A percentile compares a stretch with the other conserved stretches of the same genome.
Evolutionary conservation across 2,113 vertebrate genomes (phyloP).

Genomic region (Phrynocephalus versicolor): DNA sequence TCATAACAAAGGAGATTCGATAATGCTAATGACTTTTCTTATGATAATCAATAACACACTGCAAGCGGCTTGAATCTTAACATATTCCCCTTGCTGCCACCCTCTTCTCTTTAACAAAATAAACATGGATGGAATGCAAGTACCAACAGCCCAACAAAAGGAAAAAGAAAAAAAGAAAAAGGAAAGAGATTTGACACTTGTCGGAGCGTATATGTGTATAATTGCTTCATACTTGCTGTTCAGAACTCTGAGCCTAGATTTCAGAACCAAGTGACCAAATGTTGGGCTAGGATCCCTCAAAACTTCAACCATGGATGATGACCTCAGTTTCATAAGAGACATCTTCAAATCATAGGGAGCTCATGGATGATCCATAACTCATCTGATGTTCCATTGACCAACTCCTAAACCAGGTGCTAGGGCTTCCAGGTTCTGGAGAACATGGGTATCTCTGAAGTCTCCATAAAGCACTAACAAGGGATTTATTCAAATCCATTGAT

Average conservation of each 20-base stretch:
- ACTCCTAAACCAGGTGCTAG: no score
- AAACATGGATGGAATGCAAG: background rate
- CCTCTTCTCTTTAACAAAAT: slow-evolving; percentile 33
- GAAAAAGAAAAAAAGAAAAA: slow-evolving; percentile 2
- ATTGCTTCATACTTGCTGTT: background rate
- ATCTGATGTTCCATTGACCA: no score
- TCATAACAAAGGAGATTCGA: slow-evolving; percentile 74
- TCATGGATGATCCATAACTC: no score
- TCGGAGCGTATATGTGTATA: background rate
- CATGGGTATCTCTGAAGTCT: no score
- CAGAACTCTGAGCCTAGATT: background rate
- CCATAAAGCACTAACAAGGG: no score
- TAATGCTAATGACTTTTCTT: slow-evolving; percentile 71
- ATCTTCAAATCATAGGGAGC: no score
- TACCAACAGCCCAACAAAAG: background rate
- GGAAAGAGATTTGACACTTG: background rate
- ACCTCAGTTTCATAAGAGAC: background rate
- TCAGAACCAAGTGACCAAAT: background rate
- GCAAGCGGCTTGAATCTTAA: slow-evolving; percentile 64
- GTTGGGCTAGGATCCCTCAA: background rate
- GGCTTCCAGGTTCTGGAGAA: no score
- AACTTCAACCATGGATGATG: background rate
- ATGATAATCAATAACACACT: slow-evolving; percentile 73
- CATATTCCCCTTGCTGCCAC: slow-evolving; percentile 17
- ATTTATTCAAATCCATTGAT: no score